Conservation (phyloP, 2,888 invertebrate genomes). For the Himalopsyche anomala region DNA sequence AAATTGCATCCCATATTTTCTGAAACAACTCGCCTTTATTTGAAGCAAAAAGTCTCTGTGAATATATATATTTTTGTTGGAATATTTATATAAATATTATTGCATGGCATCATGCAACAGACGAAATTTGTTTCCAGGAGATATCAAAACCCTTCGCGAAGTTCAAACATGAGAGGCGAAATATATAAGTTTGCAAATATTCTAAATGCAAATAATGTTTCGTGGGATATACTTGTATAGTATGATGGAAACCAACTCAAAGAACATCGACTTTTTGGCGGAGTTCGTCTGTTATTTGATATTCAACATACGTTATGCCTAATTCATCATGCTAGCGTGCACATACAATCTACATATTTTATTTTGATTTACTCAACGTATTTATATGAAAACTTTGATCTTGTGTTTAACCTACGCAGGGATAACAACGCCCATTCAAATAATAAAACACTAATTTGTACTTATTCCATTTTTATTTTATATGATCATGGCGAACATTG, state of each 20-base stretch:
- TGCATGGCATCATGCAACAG: background rate
- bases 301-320: background rate
- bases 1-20: slow-evolving; percentile 30
- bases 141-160: background rate
- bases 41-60: background rate
- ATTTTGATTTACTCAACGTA: background rate
- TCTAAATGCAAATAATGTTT: background rate
- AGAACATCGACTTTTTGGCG: slow-evolving; percentile 23
- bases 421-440: too few species aligned
- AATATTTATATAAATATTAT: slow-evolving; percentile 19
- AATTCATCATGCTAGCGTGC: background rate
- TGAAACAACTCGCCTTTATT: slow-evolving; percentile 9
- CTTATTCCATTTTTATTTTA: too few species aligned
- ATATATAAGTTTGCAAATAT: slow-evolving; percentile 13
- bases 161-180: background rate
- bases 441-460: too few species aligned
- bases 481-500: too few species aligned
- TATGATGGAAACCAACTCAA: slow-evolving; percentile 38
- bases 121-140: background rate
- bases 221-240: background rate
- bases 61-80: background rate
- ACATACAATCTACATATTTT: background rate
- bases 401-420: too few species aligned
- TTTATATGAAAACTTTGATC: too few species aligned
- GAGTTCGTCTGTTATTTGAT: slow-evolving; percentile 4